These are phyloP conservation scores for Diabrotica undecimpunctata DNA, from an alignment of 1,140 invertebrate genomes.

Conservation along the genomic window DNA sequence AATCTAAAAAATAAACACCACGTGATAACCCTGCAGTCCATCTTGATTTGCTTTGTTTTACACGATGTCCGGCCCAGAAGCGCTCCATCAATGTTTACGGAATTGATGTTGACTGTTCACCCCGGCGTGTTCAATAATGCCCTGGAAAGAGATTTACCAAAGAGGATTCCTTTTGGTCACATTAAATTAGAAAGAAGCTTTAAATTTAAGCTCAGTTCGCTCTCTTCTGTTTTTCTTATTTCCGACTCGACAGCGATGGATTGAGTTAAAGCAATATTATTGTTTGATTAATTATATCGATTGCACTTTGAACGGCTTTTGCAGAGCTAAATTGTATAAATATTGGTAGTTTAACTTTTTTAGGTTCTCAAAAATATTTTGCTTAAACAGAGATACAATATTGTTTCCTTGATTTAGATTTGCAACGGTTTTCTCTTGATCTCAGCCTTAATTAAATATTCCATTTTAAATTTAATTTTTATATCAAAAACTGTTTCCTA, in stretches of 20 bases:
- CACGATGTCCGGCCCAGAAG: background rate
- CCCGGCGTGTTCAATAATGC: slow-evolving; percentile 25
- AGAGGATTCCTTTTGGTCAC: slow-evolving; percentile 29
- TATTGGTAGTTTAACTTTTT: too few relatives aligned
- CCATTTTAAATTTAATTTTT: too few relatives aligned
- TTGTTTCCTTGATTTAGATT: too few relatives aligned
- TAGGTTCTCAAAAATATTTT: too few relatives aligned
- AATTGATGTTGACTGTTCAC: slow-evolving; percentile 23
- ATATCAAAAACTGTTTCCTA: too few relatives aligned
- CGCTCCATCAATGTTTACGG: slow-evolving; percentile 10
- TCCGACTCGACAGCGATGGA: background rate
- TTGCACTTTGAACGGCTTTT: too few relatives aligned
- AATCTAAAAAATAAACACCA: background rate
- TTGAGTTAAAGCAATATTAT: background rate
- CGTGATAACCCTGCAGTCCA: background rate
- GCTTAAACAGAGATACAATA: too few relatives aligned
- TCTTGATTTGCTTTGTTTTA: background rate
- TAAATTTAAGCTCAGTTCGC: slow-evolving; percentile 19
- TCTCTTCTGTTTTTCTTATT: background rate
- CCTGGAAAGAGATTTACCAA: slow-evolving; percentile 25
- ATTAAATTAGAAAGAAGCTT: slow-evolving; percentile 27
- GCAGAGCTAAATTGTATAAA: too few relatives aligned
- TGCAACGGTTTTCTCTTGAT: too few relatives aligned
- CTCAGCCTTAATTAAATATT: too few relatives aligned
- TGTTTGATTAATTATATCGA: too few relatives aligned